phyloP scores from a whole-genome alignment of 2,888 invertebrate genomes.

The Philereme transversata region DNA sequence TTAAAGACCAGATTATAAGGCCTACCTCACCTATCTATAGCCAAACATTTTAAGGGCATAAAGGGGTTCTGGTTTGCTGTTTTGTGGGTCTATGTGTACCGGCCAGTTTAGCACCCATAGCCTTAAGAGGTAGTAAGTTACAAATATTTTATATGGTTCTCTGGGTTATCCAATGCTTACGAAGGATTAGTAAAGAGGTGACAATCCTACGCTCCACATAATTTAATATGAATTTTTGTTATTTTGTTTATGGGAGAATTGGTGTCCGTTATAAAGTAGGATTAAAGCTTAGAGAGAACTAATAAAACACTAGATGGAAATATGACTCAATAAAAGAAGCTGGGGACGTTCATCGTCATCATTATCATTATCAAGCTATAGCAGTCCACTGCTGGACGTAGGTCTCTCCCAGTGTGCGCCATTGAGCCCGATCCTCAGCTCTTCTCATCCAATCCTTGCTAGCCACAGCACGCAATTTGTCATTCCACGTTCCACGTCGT shows the following conservation, averaged over 20 bases:
- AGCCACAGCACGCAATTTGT: too few relatives aligned
- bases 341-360: too few relatives aligned
- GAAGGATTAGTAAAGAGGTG: conserved; percentile 48
- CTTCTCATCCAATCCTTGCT: too few relatives aligned
- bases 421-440: too few relatives aligned
- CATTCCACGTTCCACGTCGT: too few relatives aligned
- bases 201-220: conserved; percentile 37
- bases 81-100: conserved; percentile 33
- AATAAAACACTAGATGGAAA: too few relatives aligned
- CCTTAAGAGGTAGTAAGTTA: conserved; percentile 50
- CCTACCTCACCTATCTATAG: conserved; percentile 18
- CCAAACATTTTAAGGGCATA: conserved; percentile 1
- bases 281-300: too few relatives aligned
- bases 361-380: too few relatives aligned
- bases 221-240: conserved; percentile 17
- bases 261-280: too few relatives aligned
- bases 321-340: too few relatives aligned
- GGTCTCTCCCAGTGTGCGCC: too few relatives aligned
- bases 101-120: conserved; percentile 36
- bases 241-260: neutral
- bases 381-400: too few relatives aligned
- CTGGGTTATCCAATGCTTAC: conserved; percentile 41
- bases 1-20: conserved; percentile 33
- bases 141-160: conserved; percentile 55
- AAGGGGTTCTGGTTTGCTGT: neutral